Percentiles rank a stretch among this genome's conserved stretches.
Evolutionary conservation across 1,140 invertebrate genomes (phyloP).

Genomic region (Rhagoletis zephyria): DNA sequence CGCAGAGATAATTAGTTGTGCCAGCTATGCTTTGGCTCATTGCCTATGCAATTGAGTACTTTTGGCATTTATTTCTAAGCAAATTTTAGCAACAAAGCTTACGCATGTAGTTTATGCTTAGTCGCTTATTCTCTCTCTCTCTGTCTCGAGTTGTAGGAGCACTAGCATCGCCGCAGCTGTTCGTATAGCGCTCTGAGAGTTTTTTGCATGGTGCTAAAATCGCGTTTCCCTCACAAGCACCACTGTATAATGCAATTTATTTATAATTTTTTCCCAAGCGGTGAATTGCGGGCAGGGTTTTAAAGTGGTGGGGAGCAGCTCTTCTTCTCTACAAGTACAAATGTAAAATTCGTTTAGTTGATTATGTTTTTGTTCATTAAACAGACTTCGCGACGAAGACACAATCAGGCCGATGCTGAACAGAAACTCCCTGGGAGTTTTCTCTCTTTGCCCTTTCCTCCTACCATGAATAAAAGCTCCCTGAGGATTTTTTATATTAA

Average conservation of each 20-base stretch:
- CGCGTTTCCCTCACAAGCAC: background rate
- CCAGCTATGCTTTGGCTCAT: background rate
- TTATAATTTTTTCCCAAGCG: background rate
- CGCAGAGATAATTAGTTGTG: background rate
- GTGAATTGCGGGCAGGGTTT: too few species aligned
- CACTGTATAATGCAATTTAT: background rate
- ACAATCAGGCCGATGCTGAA: too few species aligned
- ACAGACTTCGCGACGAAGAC: too few species aligned
- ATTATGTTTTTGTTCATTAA: too few species aligned
- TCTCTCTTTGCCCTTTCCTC: too few species aligned
- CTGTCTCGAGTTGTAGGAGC: background rate
- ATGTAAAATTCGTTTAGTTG: too few species aligned
- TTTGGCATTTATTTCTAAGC: background rate
- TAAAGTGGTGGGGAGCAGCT: too few species aligned
- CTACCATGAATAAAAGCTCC: too few species aligned
- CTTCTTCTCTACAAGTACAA: too few species aligned
- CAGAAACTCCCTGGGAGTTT: too few species aligned
- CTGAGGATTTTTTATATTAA: too few species aligned
- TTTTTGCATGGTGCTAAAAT: background rate
- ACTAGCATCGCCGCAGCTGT: background rate
- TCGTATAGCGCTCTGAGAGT: background rate
- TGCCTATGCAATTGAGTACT: background rate
- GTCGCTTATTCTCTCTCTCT: background rate
- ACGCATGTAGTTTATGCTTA: background rate
- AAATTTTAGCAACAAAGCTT: background rate